phyloP scores from a whole-genome alignment of 1,140 invertebrate genomes.

The Apis florea region DNA sequence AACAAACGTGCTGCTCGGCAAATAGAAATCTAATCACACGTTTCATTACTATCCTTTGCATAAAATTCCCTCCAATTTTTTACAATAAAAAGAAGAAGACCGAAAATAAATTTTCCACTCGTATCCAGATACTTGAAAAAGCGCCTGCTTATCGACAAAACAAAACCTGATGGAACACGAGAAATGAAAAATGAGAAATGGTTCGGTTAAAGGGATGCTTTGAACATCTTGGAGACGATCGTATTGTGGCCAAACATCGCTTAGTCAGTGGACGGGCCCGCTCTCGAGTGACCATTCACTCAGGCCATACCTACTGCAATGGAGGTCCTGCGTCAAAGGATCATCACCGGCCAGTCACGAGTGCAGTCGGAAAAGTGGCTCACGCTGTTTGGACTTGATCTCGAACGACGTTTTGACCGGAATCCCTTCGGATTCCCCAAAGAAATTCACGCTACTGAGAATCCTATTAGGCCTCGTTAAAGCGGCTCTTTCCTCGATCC shows the following conservation, averaged over 20 bases:
- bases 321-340: slow-evolving; percentile 18
- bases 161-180: neutral
- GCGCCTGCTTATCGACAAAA: too few species aligned
- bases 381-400: slow-evolving; percentile 9
- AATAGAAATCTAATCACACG: slow-evolving; percentile 24
- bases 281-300: slow-evolving; percentile 35
- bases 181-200: neutral
- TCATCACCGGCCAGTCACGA: slow-evolving; percentile 21
- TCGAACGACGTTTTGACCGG: slow-evolving; percentile 44
- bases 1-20: neutral
- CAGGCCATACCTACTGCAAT: neutral
- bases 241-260: slow-evolving; percentile 42
- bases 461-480: slow-evolving; percentile 61
- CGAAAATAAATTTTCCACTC: neutral
- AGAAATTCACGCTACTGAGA: slow-evolving; percentile 13
- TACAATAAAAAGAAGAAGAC: neutral
- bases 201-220: neutral
- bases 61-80: neutral
- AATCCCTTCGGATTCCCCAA: slow-evolving; percentile 9
- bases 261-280: neutral
- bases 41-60: neutral
- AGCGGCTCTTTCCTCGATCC: slow-evolving; percentile 32
- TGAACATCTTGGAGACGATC: neutral
- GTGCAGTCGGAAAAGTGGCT: slow-evolving; percentile 15
- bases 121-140: too few species aligned